Evolutionary conservation across 2,888 invertebrate species (phyloP).

Genomic region (Spodoptera picta): DNA sequence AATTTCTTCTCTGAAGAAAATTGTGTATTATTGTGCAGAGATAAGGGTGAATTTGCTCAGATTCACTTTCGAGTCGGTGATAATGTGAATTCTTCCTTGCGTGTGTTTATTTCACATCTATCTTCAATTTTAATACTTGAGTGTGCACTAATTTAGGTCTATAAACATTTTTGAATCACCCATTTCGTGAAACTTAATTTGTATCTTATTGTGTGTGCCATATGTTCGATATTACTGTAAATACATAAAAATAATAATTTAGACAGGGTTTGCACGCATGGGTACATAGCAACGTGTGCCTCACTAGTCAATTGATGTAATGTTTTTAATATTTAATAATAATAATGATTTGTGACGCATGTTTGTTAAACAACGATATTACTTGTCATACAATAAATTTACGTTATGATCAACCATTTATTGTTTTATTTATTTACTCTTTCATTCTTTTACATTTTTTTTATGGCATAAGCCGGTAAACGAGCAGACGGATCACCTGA

Average conservation of each 20-base stretch:
- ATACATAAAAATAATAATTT: conserved; percentile 47
- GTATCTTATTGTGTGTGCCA: conserved; percentile 52
- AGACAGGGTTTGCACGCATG: conserved; percentile 60
- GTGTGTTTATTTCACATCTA: too few relatives aligned
- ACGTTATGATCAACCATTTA: conserved; percentile 14
- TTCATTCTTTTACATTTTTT: neutral
- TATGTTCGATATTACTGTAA: conserved; percentile 37
- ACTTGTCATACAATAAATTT: conserved; percentile 49
- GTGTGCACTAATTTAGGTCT: too few relatives aligned
- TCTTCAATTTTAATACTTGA: too few relatives aligned
- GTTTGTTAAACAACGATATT: conserved; percentile 48
- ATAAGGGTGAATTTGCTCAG: too few relatives aligned
- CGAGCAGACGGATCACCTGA: too few relatives aligned
- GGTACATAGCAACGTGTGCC: conserved; percentile 59
- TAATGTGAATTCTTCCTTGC: too few relatives aligned
- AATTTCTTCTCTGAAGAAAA: too few relatives aligned
- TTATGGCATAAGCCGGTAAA: too few relatives aligned
- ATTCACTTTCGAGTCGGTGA: too few relatives aligned
- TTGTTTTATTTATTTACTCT: conserved; percentile 1
- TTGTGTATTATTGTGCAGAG: too few relatives aligned
- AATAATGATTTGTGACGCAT: conserved; percentile 42
- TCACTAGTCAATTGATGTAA: conserved; percentile 75
- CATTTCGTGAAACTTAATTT: conserved; percentile 4
- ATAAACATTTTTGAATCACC: neutral
- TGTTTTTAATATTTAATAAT: conserved; percentile 56